Base-by-base conservation (phyloP, 1,140 invertebrate species). In the Drosophila quadrilineata region DNA sequence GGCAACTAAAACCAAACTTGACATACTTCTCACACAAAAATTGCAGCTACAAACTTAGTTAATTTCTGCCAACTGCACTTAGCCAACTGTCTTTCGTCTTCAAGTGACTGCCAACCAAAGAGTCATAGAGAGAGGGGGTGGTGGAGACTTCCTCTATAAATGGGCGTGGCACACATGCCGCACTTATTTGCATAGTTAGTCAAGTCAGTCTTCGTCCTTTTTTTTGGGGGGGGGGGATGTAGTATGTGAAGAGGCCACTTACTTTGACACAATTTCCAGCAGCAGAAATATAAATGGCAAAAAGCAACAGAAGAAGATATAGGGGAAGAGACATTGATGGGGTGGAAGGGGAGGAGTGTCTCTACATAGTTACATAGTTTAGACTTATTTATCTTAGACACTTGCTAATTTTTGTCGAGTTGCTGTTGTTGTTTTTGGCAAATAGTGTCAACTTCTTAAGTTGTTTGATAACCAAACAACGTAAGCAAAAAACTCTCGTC, bases 371-470 rank as follows among this genome's bases (percentile, higher is more conserved):
- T 36, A 28, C 29, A n/a, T n/a, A 68, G 67, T 80, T 66, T 40
- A 40, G 50, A 26, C 28, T 64, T 88, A 85, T 88, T 88, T 88
- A 85, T 85, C 85, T 88, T 88, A 85, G 75, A 74, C 85, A 88
- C 85, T 88, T 88, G 79, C 86, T 88, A 88, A 88, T 88, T 88
- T 84, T 76, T 77, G 68, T 60, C 38, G 59, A 68, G 65, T 76
- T 73, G 35, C 56, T 87, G 82, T 75, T 70, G 74, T n/a, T n/a
- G n/a, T n/a, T n/a, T n/a, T n/a, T n/a, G n/a, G n/a, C 71, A 79
- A 82, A 84, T 87, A 79, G 74, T 85, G 85, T 88, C 75, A 87
- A 80, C 85, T 85, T 80, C 64, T 62, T 88, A 88, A 88, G 75
- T 88, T 88, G 85, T 88, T 88, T 70, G 57, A 79, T 72, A 79